These are phyloP conservation scores for Smutsia gigantea DNA, from an alignment of 2,797 vertebrate genomes.

Conservation along the genomic window DNA sequence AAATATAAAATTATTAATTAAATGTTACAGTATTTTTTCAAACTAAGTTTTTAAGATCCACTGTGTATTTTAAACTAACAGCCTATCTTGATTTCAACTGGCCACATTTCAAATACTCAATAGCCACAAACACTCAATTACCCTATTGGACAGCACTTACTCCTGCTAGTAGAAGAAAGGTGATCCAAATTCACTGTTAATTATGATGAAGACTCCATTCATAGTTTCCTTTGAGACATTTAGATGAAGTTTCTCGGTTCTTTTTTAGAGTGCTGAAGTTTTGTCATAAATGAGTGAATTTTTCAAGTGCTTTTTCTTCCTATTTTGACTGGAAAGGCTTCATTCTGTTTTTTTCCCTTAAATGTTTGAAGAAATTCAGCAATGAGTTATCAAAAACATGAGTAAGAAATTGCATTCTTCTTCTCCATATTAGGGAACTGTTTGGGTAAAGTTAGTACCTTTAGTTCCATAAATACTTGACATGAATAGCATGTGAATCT, in stretches of 20 bases:
- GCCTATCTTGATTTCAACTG: not conserved
- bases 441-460: not conserved
- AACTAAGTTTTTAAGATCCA: not conserved
- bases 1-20: not conserved
- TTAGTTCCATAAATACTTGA: not conserved
- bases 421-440: not conserved
- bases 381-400: not conserved
- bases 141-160: not conserved
- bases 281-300: not conserved
- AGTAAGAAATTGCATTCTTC: not conserved
- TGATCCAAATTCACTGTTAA: not conserved
- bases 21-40: not conserved
- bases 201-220: not conserved
- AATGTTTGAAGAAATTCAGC: not conserved
- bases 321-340: not conserved
- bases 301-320: not conserved
- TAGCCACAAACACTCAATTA: not conserved
- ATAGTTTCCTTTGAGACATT: not conserved
- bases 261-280: not conserved
- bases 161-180: not conserved
- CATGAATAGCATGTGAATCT: not conserved
- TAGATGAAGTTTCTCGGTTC: not conserved
- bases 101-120: not conserved
- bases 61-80: not conserved
- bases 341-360: not conserved